Conservation (phyloP, 2,888 invertebrate species). For the Polyploca ridens region DNA sequence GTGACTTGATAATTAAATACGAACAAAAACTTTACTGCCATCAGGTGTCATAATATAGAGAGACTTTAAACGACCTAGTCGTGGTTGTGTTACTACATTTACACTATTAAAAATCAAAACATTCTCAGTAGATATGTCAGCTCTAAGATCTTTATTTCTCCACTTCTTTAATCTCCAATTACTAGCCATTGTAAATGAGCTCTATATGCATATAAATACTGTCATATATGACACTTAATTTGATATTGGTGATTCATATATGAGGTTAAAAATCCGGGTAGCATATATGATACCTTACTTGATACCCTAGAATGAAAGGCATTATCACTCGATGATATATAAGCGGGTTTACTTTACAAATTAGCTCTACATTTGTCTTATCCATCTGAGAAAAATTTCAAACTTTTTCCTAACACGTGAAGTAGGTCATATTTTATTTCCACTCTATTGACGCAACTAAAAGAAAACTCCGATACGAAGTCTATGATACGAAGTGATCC, state of each 20-base stretch:
- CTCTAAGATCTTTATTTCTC: background rate
- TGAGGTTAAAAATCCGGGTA: too few relatives aligned
- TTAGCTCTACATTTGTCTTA: background rate
- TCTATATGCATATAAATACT: background rate
- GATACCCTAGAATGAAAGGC: background rate
- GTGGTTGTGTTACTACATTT: too few relatives aligned
- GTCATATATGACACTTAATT: background rate
- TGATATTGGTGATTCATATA: background rate
- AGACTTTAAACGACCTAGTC: too few relatives aligned
- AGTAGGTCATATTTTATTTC: conserved; percentile 9
- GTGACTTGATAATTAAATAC: conserved; percentile 43
- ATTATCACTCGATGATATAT: background rate
- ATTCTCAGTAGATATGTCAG: too few relatives aligned
- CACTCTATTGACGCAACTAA: background rate
- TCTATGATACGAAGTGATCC: background rate
- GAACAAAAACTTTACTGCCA: conserved; percentile 39
- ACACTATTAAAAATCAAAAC: too few relatives aligned
- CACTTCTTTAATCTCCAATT: background rate
- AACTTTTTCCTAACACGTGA: background rate
- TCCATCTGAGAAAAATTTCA: background rate
- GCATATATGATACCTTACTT: background rate
- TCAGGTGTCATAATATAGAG: conserved; percentile 12
- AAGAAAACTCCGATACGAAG: background rate
- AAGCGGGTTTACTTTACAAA: background rate
- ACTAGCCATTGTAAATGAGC: background rate